These are phyloP conservation scores for Thyatira batis DNA, from an alignment of 2,888 invertebrate species.

Conservation along the genomic window DNA sequence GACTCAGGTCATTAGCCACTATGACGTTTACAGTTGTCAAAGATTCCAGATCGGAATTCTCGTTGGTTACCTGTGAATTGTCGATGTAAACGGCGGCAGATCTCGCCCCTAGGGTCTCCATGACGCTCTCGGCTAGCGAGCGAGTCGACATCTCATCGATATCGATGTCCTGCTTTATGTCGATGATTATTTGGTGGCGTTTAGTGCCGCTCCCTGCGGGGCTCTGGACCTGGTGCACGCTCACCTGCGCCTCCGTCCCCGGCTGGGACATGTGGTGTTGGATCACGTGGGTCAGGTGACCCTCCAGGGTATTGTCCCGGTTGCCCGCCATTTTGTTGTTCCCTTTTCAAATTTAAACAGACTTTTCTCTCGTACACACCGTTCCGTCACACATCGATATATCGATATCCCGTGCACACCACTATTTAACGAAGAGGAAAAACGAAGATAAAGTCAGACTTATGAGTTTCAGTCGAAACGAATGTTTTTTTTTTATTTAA, in stretches of 20 bases:
- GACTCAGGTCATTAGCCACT: constrained; percentile 68
- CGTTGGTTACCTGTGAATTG: constrained; percentile 57
- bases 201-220: constrained; percentile 68
- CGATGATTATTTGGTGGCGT: constrained; percentile 77
- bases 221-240: constrained; percentile 73
- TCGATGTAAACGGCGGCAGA: constrained; percentile 78
- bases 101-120: constrained; percentile 75
- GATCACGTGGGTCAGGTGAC: constrained; percentile 71
- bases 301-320: constrained; percentile 55
- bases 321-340: constrained; percentile 64
- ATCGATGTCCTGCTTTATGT: constrained; percentile 78
- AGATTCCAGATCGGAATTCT: constrained; percentile 68
- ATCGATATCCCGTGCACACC: constrained; percentile 25
- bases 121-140: constrained; percentile 76
- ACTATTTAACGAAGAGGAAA: constrained; percentile 29
- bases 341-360: constrained; percentile 22
- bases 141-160: constrained; percentile 75
- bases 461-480: constrained; percentile 57
- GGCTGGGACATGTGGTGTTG: constrained; percentile 71
- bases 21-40: constrained; percentile 77
- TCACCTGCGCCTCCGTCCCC: constrained; percentile 70
- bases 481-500: constrained; percentile 22
- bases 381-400: constrained; percentile 9
- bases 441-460: constrained; percentile 49
- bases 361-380: constrained; percentile 14